A percentile compares a stretch with the other conserved stretches of the same genome.
Conservation (phyloP, 1,140 invertebrate species). For the Diprion similis region DNA sequence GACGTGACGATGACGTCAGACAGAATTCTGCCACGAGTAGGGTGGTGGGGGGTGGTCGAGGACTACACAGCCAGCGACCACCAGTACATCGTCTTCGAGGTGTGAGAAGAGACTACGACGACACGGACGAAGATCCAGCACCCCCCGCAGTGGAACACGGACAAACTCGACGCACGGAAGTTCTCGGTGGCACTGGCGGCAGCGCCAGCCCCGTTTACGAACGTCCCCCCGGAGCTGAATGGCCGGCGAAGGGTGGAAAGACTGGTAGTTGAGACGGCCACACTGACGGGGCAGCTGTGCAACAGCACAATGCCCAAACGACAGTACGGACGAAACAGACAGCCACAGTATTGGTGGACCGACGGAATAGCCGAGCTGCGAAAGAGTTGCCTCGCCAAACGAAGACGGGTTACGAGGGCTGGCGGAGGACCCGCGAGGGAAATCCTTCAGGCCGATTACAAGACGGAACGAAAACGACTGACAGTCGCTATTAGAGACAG, state of each 20-base stretch:
- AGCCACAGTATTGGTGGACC: constrained; percentile 33
- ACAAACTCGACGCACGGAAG: constrained; percentile 15
- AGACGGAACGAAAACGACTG: constrained; percentile 2
- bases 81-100: constrained; percentile 25
- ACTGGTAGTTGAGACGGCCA: background rate
- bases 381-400: constrained; percentile 16
- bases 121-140: too few relatives aligned
- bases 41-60: constrained; percentile 22
- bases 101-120: constrained; percentile 18
- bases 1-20: constrained; percentile 24
- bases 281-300: constrained; percentile 17
- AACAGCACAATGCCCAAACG: constrained; percentile 22
- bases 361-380: too few relatives aligned
- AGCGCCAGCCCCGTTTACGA: background rate
- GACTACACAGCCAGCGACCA: constrained; percentile 28
- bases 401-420: constrained; percentile 15
- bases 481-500: constrained; percentile 21
- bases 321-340: background rate
- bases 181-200: constrained; percentile 2
- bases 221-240: constrained; percentile 4
- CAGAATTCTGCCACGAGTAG: too few relatives aligned
- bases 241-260: too few relatives aligned
- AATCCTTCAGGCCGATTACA: constrained; percentile 6
- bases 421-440: background rate
- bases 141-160: constrained; percentile 21